phyloP scores from a whole-genome alignment of 2,888 invertebrate species.

The Himalopsyche kuldschensis region DNA sequence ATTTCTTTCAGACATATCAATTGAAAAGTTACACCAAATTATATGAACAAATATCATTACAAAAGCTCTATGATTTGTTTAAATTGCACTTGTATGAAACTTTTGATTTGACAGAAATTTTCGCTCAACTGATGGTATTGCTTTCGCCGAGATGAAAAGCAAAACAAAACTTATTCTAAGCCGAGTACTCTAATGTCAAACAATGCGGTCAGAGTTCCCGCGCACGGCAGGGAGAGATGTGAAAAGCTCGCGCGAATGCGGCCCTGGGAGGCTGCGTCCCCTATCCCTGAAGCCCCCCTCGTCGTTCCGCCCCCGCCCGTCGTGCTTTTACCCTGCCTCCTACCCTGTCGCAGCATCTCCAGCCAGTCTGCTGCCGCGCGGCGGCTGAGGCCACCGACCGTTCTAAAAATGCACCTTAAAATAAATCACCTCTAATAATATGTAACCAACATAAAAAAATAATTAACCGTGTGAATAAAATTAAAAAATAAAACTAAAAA shows the following conservation, averaged over 20 bases:
- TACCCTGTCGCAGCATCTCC: slow-evolving; percentile 7
- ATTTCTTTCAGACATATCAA: too few relatives aligned
- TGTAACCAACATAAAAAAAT: slow-evolving; percentile 37
- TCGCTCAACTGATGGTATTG: background rate
- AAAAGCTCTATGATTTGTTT: too few relatives aligned
- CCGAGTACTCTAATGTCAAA: background rate
- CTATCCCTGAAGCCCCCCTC: slow-evolving; percentile 3
- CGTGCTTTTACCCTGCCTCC: slow-evolving; percentile 6
- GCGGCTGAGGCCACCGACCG: slow-evolving; percentile 40
- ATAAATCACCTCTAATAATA: slow-evolving; percentile 35
- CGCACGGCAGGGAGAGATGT: background rate
- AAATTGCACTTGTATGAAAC: background rate
- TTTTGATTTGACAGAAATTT: background rate
- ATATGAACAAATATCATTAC: too few relatives aligned
- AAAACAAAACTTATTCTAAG: background rate
- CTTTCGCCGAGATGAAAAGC: background rate
- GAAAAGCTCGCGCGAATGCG: background rate
- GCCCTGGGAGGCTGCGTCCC: slow-evolving; percentile 28
- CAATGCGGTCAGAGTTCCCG: background rate
- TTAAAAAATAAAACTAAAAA: slow-evolving; percentile 31
- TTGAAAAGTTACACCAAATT: too few relatives aligned
- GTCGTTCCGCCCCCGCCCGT: background rate
- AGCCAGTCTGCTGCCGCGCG: slow-evolving; percentile 40
- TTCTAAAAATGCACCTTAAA: slow-evolving; percentile 39
- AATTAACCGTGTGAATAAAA: slow-evolving; percentile 22